phyloP scores from a whole-genome alignment of 2,888 invertebrate genomes.

The Leptopilina myrica region DNA sequence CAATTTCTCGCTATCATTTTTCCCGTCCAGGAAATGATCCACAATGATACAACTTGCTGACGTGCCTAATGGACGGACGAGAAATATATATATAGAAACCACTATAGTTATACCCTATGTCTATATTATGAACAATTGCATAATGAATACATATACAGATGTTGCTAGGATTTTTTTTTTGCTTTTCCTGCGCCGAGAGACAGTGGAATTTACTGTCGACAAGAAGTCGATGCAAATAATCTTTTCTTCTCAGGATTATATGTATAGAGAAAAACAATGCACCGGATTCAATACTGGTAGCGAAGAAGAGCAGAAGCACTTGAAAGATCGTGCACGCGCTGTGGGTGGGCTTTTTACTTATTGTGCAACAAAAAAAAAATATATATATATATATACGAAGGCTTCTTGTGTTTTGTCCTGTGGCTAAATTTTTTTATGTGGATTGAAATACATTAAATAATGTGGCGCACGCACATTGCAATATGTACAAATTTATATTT shows the following conservation, averaged over 20 bases:
- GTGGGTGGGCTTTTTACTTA: conserved; percentile 73
- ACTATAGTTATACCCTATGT: too few species aligned
- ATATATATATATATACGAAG: conserved; percentile 45
- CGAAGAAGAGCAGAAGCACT: conserved; percentile 58
- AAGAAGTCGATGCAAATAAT: conserved; percentile 71
- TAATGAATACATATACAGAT: too few species aligned
- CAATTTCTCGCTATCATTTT: conserved; percentile 56
- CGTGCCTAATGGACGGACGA: too few species aligned
- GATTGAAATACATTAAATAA: conserved; percentile 70
- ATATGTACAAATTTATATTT: too few species aligned
- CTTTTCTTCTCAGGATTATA: conserved; percentile 69
- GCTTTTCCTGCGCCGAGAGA: background rate
- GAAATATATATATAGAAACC: too few species aligned
- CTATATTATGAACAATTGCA: too few species aligned
- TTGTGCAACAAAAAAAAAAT: too few species aligned
- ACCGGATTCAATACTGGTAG: conserved; percentile 76
- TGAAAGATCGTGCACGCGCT: conserved; percentile 75
- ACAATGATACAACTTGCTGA: too few species aligned
- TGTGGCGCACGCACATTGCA: conserved; percentile 66
- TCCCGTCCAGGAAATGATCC: conserved; percentile 56
- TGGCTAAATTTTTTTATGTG: conserved; percentile 65
- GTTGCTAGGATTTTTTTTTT: too few species aligned
- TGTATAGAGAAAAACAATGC: conserved; percentile 73
- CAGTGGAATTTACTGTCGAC: conserved; percentile 18
- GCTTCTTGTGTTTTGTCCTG: conserved; percentile 58